phyloP scores from a whole-genome alignment of 1,140 invertebrate species.

The Lepidurus apus region DNA sequence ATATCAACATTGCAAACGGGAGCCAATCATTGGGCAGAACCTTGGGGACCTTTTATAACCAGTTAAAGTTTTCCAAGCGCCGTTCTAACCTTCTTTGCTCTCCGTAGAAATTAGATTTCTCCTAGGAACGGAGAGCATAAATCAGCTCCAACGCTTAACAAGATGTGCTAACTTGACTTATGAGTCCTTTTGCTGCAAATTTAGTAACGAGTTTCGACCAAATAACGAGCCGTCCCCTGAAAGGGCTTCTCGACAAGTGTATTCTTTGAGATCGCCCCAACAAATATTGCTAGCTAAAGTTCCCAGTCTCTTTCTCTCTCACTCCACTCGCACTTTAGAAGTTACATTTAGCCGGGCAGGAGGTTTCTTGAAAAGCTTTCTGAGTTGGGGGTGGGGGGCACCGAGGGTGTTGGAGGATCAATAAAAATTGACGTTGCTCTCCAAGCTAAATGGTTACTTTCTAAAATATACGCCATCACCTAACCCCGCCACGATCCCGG shows the following conservation, averaged over 20 bases:
- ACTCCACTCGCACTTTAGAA: too few species aligned
- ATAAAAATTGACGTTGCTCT: constrained; percentile 16
- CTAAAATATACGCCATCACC: neutral
- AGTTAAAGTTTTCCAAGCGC: too few species aligned
- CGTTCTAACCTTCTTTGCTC: too few species aligned
- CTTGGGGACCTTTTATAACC: too few species aligned
- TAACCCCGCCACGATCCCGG: neutral
- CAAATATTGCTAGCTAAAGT: too few species aligned
- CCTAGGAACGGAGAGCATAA: neutral
- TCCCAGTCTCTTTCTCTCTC: too few species aligned
- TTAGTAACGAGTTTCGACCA: neutral
- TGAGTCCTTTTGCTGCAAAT: constrained; percentile 1
- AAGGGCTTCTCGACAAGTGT: too few species aligned
- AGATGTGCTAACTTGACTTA: neutral
- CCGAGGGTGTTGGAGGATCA: neutral
- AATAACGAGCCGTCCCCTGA: neutral
- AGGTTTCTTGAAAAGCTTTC: too few species aligned
- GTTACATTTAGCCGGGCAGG: too few species aligned
- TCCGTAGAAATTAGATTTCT: neutral
- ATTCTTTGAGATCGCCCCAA: neutral
- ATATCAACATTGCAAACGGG: too few species aligned
- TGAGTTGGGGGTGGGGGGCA: neutral
- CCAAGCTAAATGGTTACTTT: constrained; percentile 10
- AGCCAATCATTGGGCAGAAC: too few species aligned
- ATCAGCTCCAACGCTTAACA: neutral